Conservation (phyloP, 2,888 invertebrate species). For the Drosophila incognita region DNA sequence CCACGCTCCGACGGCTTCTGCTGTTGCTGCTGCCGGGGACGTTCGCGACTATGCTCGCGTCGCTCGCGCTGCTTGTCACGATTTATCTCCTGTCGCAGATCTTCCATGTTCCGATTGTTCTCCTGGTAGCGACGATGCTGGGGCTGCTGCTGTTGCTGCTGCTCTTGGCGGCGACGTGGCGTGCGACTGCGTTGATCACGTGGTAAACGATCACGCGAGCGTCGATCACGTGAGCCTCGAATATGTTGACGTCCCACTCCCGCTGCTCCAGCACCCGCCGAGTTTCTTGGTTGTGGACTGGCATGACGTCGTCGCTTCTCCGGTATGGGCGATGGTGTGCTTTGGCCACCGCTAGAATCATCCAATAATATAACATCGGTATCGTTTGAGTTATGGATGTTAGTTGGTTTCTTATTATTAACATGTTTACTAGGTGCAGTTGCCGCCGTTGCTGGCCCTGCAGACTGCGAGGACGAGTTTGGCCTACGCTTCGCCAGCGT, state of each 20-base stretch:
- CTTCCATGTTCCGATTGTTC: slow-evolving; percentile 84
- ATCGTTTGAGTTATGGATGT: slow-evolving; percentile 83
- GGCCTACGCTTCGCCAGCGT: slow-evolving; percentile 41
- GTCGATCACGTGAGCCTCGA: slow-evolving; percentile 42
- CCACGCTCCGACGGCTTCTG: slow-evolving; percentile 76
- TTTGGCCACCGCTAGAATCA: slow-evolving; percentile 88
- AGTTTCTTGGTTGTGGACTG: slow-evolving; percentile 42
- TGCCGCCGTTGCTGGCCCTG: slow-evolving; percentile 72
- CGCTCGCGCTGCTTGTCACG: slow-evolving; percentile 86
- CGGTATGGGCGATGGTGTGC: slow-evolving; percentile 83
- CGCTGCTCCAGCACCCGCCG: slow-evolving; percentile 8
- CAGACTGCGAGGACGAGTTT: slow-evolving; percentile 53
- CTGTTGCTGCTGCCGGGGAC: slow-evolving; percentile 64
- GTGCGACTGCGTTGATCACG: slow-evolving; percentile 57
- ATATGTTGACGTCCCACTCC: slow-evolving; percentile 37
- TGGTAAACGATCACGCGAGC: slow-evolving; percentile 29
- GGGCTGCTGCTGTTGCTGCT: slow-evolving; percentile 49
- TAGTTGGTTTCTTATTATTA: slow-evolving; percentile 82
- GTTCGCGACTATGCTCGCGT: slow-evolving; percentile 84
- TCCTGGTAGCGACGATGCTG: slow-evolving; percentile 85
- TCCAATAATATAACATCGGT: slow-evolving; percentile 88
- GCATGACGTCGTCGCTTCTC: slow-evolving; percentile 72
- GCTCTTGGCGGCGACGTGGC: slow-evolving; percentile 61
- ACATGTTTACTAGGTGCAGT: slow-evolving; percentile 84
- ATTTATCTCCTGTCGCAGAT: slow-evolving; percentile 85